Base-by-base conservation (phyloP, 2,888 invertebrate species). In the Ochropleura plecta region DNA sequence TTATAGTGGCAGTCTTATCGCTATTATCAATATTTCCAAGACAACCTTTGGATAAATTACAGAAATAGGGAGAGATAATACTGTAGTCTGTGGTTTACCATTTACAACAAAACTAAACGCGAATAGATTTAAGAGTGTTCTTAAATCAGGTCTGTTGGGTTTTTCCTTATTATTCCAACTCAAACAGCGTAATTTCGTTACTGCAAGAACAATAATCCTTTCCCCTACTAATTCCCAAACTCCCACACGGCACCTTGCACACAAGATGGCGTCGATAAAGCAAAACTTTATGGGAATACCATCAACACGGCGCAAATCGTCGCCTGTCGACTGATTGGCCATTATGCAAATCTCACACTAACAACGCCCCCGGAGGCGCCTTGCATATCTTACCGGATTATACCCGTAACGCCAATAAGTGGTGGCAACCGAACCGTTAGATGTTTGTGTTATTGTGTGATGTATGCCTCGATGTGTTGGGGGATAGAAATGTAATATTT, bases 341-440 rank as follows among this genome's bases (percentile, higher is more conserved):
- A 92, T 92, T 92, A 93, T 91, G 93, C 90, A 91, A 91, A 93
- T 92, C 83, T 72, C 84, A 82, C 88, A 88, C 89, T 89, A 92
- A 90, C 91, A 88, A 87, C 86, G 85, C 86, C 84, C 86, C 88
- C 84, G 74, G 75, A 86, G 88, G 88, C 83, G 85, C 84, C 88
- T 90, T 90, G 88, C 89, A 89, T 90, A 90, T 90, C 89, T 90
- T 88, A 88, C 86, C 69, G 81, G 87, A 88, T 90, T 89, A 88
- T 84, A 87, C 83, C 79, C 80, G 78, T 87, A 85, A 86, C 85
- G 88, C 86, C 86, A 88, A 86, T 91, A 86, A 88, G 83, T 88
- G 89, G 86, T 82, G 86, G 77, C 87, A 89, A 89, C 88, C 89
- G 75, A 86, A 70, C 88, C 88, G 86, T 82, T 83, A 78, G 70